Percentiles rank a stretch among this genome's conserved stretches.
Conservation (phyloP, 2,113 vertebrate species). For the Euleptes europaea region DNA sequence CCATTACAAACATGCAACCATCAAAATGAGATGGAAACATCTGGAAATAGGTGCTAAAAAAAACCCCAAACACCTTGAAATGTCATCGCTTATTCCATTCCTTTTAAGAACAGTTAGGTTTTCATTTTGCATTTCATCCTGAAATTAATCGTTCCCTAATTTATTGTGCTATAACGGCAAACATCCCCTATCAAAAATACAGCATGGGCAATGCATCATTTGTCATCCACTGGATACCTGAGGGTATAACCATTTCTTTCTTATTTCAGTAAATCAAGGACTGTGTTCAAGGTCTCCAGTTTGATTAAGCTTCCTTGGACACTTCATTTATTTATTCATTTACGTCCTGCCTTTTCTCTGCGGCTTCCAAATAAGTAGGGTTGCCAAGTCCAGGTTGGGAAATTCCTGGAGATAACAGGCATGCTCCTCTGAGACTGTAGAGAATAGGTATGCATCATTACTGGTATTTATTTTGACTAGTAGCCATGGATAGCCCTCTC, state of each 20-base stretch:
- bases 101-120: background rate
- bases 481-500: too few relatives aligned
- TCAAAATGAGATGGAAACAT: background rate
- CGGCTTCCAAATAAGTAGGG: too few relatives aligned
- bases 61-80: background rate
- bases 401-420: too few relatives aligned
- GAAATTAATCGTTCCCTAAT: conserved; percentile 17
- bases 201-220: conserved; percentile 7
- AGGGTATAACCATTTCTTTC: background rate
- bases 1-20: background rate
- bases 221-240: background rate
- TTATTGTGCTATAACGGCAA: background rate
- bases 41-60: too few relatives aligned
- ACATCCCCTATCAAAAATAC: background rate
- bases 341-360: too few relatives aligned
- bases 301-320: background rate
- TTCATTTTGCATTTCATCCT: background rate
- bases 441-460: too few relatives aligned
- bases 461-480: too few relatives aligned
- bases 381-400: too few relatives aligned
- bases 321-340: background rate
- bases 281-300: background rate
- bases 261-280: background rate
- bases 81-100: background rate
- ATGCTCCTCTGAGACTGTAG: too few relatives aligned